Base-by-base conservation (phyloP, 2,797 vertebrate genomes). In the Delichon dasypus region DNA sequence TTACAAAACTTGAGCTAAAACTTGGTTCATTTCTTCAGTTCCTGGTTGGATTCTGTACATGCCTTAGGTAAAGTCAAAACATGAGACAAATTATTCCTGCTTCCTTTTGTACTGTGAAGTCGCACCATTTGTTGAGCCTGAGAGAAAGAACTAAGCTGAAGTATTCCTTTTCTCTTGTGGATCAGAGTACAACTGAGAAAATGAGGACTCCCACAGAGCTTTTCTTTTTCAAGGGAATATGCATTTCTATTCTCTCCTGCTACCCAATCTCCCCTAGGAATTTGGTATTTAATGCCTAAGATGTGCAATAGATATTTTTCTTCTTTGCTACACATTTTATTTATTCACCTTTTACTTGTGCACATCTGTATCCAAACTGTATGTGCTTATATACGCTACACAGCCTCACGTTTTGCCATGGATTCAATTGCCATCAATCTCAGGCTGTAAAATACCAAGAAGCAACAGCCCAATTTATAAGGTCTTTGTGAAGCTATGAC, bases 101-200 rank as follows among this genome's bases (percentile, higher is more conserved):
- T 88, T 89, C 58, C 85, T 93, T 95, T 96, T 92, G 83, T 94
- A 36, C 60, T 30, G 48, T 84, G 92, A 86, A 93, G 64, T 67
- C 42, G 18, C 82, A 71, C 65, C 51, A 47, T 84, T 95, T 94
- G 79, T 93, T 91, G 42, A 92, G 55, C 38, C 71, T 85, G 64
- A 48, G 57, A 47, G 79, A 85, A 93, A 67, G 84, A 94, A 70
- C 88, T 89, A 86, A 85, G 93, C 78, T 88, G 76, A 89, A 92
- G 73, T 91, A 71, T 79, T 95, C 32, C 32, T 84, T 60, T 89
- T 91, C 70, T 92, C 48, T 93, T 89, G 73, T 86, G 87, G 76
- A 94, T 95, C 93, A 88, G 72, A 89, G 87, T 78, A 75, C 73
- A 91, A 27, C 73, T 85, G 93, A 88, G 92, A 94, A 96, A 89